Evolutionary conservation across 92 coral and sea anemone genomes (phyloP).

Genomic region (Phenganax stokvisi): DNA sequence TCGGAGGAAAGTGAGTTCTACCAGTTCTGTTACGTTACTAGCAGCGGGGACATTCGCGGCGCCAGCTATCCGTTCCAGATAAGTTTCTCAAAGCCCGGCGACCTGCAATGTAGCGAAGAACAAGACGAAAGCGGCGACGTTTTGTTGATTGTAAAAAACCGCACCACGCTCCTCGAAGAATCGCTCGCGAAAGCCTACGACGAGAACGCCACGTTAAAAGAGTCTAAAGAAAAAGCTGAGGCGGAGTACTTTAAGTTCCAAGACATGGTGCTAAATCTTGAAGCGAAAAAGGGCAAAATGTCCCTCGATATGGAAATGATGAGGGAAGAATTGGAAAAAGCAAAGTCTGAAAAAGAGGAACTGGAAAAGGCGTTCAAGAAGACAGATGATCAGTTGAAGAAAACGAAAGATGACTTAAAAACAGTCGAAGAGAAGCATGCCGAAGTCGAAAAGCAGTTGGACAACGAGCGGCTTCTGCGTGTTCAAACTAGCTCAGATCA

Average conservation of each 20-base stretch:
- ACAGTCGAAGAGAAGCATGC: not conserved
- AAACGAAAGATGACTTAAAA: not conserved
- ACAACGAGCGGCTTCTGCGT: constrained; percentile 13
- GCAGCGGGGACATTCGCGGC: constrained; percentile 77
- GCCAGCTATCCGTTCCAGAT: constrained; percentile 98
- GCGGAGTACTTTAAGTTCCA: constrained; percentile 38
- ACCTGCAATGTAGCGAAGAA: constrained; percentile 79
- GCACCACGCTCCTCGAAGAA: constrained; percentile 82
- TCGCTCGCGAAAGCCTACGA: constrained; percentile 80
- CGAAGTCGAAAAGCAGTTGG: constrained; percentile 11
- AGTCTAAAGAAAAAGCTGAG: constrained; percentile 63
- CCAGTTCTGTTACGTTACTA: constrained; percentile 91
- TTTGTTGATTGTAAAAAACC: constrained; percentile 77
- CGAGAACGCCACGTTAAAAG: constrained; percentile 67
- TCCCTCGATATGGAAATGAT: no score
- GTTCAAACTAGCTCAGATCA: constrained; percentile 18
- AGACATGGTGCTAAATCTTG: constrained; percentile 18
- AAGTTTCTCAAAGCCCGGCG: constrained; percentile 60
- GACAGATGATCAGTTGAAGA: not conserved
- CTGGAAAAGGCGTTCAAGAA: constrained; percentile 24
- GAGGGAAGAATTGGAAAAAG: constrained; percentile 50
- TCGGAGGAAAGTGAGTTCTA: constrained; percentile 85
- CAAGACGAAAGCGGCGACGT: constrained; percentile 77
- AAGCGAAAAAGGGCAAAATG: constrained; percentile 17
- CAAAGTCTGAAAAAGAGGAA: constrained; percentile 54